These are phyloP conservation scores for Stegophylla sp. DNA, from an alignment of 2,888 invertebrate genomes.

Conservation along the genomic window DNA sequence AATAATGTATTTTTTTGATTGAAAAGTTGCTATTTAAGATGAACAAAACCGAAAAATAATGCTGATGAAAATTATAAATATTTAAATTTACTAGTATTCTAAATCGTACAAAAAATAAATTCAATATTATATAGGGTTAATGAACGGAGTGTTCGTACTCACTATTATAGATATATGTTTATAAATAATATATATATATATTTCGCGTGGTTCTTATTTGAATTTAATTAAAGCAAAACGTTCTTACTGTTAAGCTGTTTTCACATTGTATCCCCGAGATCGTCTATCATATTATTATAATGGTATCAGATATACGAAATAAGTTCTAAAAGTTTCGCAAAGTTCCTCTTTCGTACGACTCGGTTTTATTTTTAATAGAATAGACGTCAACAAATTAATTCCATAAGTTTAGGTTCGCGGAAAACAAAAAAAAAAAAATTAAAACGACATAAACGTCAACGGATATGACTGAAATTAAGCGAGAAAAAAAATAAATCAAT, in stretches of 20 bases:
- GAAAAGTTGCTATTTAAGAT: no score
- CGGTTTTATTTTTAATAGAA: slow-evolving; percentile 34
- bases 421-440: no score
- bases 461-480: background rate
- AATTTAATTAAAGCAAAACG: slow-evolving; percentile 38
- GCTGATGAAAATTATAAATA: no score
- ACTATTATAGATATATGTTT: no score
- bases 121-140: no score
- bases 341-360: slow-evolving; percentile 17
- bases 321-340: slow-evolving; percentile 22
- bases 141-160: no score
- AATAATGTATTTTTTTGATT: no score
- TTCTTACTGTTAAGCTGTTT: slow-evolving; percentile 21
- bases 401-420: background rate
- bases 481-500: background rate
- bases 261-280: background rate
- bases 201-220: background rate
- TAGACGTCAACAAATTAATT: slow-evolving; percentile 40
- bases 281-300: background rate
- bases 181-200: no score
- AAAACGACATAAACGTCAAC: slow-evolving; percentile 12
- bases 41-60: no score
- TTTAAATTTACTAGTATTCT: no score
- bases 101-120: no score
- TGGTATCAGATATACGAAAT: slow-evolving; percentile 10